Evolutionary conservation across 2,888 invertebrate genomes (phyloP), one percentile per base, ranked within the genome.

Genomic region (Lasioglossum pauxillum): DNA sequence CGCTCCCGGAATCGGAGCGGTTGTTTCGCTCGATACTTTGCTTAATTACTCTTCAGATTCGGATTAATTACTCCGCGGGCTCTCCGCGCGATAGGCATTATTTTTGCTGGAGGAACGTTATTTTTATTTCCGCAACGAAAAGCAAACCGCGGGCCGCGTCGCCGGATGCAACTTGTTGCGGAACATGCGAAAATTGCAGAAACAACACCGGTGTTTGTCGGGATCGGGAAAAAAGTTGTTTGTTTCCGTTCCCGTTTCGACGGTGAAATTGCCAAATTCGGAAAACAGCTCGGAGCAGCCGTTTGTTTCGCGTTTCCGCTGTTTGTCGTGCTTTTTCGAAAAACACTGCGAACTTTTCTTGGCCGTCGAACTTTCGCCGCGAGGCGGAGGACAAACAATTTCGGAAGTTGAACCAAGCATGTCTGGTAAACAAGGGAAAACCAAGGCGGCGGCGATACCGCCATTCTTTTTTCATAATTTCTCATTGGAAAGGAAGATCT

Each of bases 131-230:
- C 27, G 23, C 14, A 5, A 0, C 7, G 3, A 16, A 46, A 71
- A 49, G n/a, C 19, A 31, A 75, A 78, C 31, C 19, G 19, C 41
- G n/a, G 27, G 53, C n/a, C 8, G 5, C 19, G 19, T 31, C 8
- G 38, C 67, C 57, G 41, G 12, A 23, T 67, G 60, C 77, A 84
- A 84, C 76, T 85, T 84, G 80, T 77, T 77, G 76, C 84, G 19
- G 64, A n/a, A 57, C 16, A 27, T n/a, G 5, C 53, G 64, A 69
- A 44, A 83, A 77, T 71, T 49, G 38, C 12, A 49, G n/a, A 60
- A 74, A 46, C 53, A 67, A 78, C 75, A 75, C 71, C 57, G 35
- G 38, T 80, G 44, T 49, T 44, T 41, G 35, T 69, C n/a, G 69
- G 23, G 23, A 69, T 23, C 4, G 10, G 60, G 23, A 72, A 81